phyloP scores from a whole-genome alignment of 2,888 invertebrate genomes.

The Tetrapedia diversipes region DNA sequence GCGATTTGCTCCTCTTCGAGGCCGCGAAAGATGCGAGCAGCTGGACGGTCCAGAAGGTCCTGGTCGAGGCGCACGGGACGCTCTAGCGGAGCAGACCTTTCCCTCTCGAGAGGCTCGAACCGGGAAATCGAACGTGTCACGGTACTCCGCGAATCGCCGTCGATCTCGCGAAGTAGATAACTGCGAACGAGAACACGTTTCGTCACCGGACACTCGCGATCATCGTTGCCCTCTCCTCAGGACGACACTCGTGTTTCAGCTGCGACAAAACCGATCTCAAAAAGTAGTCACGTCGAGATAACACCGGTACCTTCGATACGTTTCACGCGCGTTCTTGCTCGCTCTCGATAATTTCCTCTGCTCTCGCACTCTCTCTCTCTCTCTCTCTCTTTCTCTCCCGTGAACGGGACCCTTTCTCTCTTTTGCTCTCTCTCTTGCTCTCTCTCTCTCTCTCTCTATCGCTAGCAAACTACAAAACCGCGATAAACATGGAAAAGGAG shows the following conservation, averaged over 20 bases:
- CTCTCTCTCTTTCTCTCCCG: background rate
- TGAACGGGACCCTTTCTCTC: too few species aligned
- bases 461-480: background rate
- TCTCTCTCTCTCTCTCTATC: background rate
- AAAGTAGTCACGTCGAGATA: background rate
- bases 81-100: background rate
- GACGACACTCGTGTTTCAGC: conserved; percentile 45
- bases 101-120: background rate
- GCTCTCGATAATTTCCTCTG: too few species aligned
- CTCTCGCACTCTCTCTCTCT: background rate
- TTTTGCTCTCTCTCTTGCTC: background rate
- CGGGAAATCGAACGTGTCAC: background rate
- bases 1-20: conserved; percentile 13
- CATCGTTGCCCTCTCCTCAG: conserved; percentile 62
- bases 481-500: conserved; percentile 35
- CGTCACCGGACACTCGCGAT: conserved; percentile 72
- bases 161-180: background rate
- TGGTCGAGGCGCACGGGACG: conserved; percentile 2
- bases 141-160: background rate
- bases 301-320: conserved; percentile 1
- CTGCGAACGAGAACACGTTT: conserved; percentile 44
- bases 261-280: conserved; percentile 18
- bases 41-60: conserved; percentile 18
- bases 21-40: conserved; percentile 26
- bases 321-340: conserved; percentile 22